Evolutionary conservation across 2,113 vertebrate species (phyloP).

Genomic region (Sciurus niger): DNA sequence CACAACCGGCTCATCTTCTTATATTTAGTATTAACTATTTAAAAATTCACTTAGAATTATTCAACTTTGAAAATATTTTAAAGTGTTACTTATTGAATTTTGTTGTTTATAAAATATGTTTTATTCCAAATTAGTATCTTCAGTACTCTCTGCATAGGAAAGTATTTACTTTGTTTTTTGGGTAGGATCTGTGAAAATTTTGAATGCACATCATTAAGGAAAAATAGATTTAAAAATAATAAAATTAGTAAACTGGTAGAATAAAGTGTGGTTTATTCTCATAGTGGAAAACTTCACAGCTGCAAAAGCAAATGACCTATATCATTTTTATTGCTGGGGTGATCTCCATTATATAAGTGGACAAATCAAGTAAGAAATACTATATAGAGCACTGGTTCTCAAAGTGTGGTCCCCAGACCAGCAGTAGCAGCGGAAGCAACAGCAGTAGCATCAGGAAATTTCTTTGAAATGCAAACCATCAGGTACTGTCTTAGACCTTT

Average conservation of each 20-base stretch:
- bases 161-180: background rate
- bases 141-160: background rate
- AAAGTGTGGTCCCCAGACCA: background rate
- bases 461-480: background rate
- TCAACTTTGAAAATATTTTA: background rate
- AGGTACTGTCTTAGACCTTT: background rate
- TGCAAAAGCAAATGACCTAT: background rate
- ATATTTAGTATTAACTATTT: background rate
- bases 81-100: background rate
- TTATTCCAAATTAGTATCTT: background rate
- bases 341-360: background rate
- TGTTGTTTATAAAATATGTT: background rate
- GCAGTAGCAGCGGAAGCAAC: no score
- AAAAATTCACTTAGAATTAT: background rate
- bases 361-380: background rate
- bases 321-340: no score
- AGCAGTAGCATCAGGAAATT: background rate
- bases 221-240: constrained; percentile 25
- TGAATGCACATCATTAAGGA: background rate
- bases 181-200: background rate
- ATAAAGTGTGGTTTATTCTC: background rate
- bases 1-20: background rate
- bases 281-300: background rate
- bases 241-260: background rate
- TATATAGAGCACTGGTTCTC: background rate